A percentile compares a stretch with the other conserved stretches of the same genome.
Evolutionary conservation across 1,140 invertebrate genomes (phyloP).

Genomic region (Micrasema longulum): DNA sequence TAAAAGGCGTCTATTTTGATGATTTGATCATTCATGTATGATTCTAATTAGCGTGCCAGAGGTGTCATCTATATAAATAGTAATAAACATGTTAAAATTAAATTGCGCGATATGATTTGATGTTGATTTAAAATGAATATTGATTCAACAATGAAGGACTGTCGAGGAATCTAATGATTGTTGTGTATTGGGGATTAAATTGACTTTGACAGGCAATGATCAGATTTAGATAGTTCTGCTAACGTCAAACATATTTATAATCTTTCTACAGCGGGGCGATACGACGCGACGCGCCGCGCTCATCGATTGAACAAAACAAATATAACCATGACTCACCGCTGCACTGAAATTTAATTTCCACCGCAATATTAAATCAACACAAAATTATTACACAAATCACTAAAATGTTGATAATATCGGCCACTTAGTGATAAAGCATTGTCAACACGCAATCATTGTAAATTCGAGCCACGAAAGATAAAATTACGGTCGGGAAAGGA

Average conservation of each 20-base stretch:
- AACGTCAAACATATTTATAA: constrained; percentile 37
- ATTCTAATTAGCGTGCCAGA: too few species aligned
- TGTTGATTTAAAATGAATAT: too few species aligned
- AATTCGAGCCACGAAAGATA: not conserved
- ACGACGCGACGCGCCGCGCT: constrained; percentile 27
- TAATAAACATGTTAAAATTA: too few species aligned
- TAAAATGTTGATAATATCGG: constrained; percentile 20
- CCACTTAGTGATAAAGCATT: constrained; percentile 34
- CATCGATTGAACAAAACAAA: constrained; percentile 49
- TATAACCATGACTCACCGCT: constrained; percentile 52
- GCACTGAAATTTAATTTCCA: constrained; percentile 43
- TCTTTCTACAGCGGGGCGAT: constrained; percentile 20
- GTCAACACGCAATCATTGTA: constrained; percentile 28
- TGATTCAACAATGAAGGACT: too few species aligned
- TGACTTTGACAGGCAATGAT: not conserved
- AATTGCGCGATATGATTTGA: too few species aligned
- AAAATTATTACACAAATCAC: constrained; percentile 34
- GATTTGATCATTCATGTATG: too few species aligned
- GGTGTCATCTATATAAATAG: too few species aligned
- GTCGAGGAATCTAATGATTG: too few species aligned
- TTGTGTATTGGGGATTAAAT: too few species aligned
- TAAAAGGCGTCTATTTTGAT: too few species aligned
- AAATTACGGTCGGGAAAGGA: not conserved
- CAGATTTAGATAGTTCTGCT: not conserved
- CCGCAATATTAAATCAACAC: constrained; percentile 42